A percentile compares a stretch with the other conserved stretches of the same genome.
phyloP scores from a whole-genome alignment of 2,797 vertebrate genomes.

The Artibeus jamaicensis region DNA sequence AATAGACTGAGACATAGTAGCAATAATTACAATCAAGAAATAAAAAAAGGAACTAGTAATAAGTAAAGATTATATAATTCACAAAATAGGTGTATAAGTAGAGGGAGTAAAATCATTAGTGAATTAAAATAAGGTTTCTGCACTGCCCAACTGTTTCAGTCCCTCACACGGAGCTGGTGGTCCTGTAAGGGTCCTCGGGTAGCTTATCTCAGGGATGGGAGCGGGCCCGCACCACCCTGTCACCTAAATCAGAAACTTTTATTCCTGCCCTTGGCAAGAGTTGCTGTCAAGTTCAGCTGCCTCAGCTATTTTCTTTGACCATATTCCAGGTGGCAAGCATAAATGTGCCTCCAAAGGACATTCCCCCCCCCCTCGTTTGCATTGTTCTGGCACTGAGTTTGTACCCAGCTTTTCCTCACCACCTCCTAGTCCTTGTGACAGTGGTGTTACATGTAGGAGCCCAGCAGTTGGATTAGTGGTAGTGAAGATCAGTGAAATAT shows the following conservation, averaged over 20 bases:
- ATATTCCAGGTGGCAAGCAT: neutral
- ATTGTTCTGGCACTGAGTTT: neutral
- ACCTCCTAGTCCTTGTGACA: neutral
- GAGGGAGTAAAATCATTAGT: neutral
- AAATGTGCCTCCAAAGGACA: fast-evolving
- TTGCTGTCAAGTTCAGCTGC: neutral
- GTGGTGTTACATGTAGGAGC: neutral
- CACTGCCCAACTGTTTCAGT: neutral
- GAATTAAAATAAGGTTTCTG: neutral
- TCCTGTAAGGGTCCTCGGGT: no score
- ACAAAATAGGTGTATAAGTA: neutral
- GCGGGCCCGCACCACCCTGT: neutral
- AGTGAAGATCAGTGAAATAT: neutral
- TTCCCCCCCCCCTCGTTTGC: neutral
- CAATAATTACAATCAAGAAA: neutral
- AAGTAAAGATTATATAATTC: neutral
- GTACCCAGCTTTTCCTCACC: neutral
- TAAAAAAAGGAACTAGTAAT: neutral
- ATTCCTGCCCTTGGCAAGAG: neutral
- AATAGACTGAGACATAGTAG: neutral
- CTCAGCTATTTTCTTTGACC: neutral
- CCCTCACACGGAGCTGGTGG: neutral
- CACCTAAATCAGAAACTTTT: neutral
- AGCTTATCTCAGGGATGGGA: neutral
- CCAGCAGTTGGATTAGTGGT: neutral